A percentile compares a stretch with the other conserved stretches of the same genome.
Evolutionary conservation across 2,797 vertebrate genomes (phyloP).

Genomic region (Peromyscus nudipes): DNA sequence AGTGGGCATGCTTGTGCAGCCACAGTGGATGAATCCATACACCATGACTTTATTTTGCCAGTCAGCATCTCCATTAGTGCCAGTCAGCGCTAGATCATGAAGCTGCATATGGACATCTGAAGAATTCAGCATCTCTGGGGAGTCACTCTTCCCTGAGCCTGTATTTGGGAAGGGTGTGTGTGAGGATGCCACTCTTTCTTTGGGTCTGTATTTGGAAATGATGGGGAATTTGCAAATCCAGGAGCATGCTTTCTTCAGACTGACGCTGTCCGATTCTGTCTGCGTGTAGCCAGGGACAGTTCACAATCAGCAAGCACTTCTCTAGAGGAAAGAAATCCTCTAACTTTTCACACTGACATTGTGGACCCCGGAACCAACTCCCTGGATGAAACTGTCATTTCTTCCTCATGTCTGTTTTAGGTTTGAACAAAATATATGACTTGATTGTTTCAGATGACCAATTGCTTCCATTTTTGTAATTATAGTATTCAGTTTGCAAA

Average conservation of each 20-base stretch:
- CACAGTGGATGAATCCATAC: not conserved
- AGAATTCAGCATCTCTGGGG: constrained; percentile 41
- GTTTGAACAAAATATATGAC: constrained; percentile 23
- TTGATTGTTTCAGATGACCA: constrained; percentile 40
- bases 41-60: not conserved
- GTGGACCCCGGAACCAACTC: not conserved
- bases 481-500: not conserved
- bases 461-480: constrained; percentile 12
- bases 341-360: not conserved
- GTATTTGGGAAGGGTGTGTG: not conserved
- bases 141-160: not conserved
- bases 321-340: not conserved
- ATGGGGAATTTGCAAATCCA: constrained; percentile 18
- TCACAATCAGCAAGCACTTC: not conserved
- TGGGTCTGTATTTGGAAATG: not conserved
- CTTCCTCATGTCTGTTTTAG: constrained; percentile 45
- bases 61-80: not conserved
- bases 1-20: not conserved
- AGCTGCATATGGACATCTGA: not conserved
- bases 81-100: not conserved
- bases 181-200: not conserved
- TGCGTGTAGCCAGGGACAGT: constrained; percentile 7
- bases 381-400: constrained; percentile 3
- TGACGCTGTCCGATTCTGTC: not conserved
- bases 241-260: constrained; percentile 15